phyloP scores from a whole-genome alignment of 2,113 vertebrate species.

The Lanius ludovicianus region DNA sequence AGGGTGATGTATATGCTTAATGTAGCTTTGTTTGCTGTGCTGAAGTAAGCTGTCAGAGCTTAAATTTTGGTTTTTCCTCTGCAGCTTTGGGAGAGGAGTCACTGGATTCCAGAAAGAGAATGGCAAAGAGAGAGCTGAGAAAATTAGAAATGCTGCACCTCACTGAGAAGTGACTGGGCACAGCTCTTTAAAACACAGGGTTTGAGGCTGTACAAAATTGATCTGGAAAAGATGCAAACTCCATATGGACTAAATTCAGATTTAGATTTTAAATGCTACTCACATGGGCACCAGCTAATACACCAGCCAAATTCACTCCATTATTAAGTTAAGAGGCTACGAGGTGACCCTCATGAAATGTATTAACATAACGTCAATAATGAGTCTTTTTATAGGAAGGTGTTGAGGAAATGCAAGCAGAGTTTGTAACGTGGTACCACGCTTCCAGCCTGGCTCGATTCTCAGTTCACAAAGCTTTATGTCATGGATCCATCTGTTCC shows the following conservation, averaged over 20 bases:
- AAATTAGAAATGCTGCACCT: background rate
- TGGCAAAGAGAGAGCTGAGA: background rate
- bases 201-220: background rate
- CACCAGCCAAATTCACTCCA: constrained; percentile 36
- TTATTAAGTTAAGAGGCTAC: constrained; percentile 43
- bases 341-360: constrained; percentile 36
- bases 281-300: background rate
- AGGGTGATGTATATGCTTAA: background rate
- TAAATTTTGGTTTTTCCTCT: background rate
- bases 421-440: background rate
- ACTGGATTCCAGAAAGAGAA: background rate
- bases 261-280: constrained; percentile 39
- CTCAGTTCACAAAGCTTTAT: background rate
- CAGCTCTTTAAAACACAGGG: background rate
- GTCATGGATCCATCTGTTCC: constrained; percentile 57
- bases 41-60: background rate
- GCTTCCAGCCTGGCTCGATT: background rate
- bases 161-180: background rate
- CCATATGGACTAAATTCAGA: constrained; percentile 9
- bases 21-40: background rate
- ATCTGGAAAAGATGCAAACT: constrained; percentile 28
- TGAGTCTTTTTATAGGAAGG: constrained; percentile 33
- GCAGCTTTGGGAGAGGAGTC: background rate
- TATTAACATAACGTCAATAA: constrained; percentile 64
- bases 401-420: constrained; percentile 16